These are phyloP conservation scores for Takifugu rubripes DNA, from an alignment of 2,797 vertebrate species.

Conservation along the genomic window DNA sequence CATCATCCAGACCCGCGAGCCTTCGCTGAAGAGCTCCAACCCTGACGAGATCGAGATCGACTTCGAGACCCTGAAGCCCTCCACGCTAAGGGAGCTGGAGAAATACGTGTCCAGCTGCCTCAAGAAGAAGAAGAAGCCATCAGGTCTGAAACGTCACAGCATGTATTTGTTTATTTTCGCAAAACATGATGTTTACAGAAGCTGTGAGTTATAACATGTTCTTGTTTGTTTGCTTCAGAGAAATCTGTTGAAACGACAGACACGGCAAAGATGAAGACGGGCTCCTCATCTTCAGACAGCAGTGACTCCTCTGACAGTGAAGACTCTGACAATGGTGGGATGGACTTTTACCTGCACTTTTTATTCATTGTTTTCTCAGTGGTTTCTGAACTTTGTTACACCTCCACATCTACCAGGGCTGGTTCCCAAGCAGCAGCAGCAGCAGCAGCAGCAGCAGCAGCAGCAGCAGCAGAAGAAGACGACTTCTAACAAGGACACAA, in stretches of 20 bases:
- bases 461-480: slow-evolving; percentile 74
- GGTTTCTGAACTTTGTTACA: background rate
- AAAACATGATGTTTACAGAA: background rate
- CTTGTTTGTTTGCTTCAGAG: background rate
- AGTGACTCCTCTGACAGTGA: slow-evolving; percentile 91
- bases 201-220: background rate
- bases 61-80: slow-evolving; percentile 91
- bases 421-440: slow-evolving; percentile 79
- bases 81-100: slow-evolving; percentile 87
- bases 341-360: background rate
- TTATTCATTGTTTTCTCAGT: background rate
- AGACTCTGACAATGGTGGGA: slow-evolving; percentile 87
- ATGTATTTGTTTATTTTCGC: background rate
- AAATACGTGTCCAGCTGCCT: slow-evolving; percentile 88
- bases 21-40: slow-evolving; percentile 89
- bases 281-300: slow-evolving; percentile 90
- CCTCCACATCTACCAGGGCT: slow-evolving; percentile 72
- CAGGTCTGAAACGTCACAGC: slow-evolving; percentile 43
- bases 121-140: slow-evolving; percentile 84
- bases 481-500: slow-evolving; percentile 79
- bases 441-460: slow-evolving; percentile 18
- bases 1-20: slow-evolving; percentile 89
- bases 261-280: slow-evolving; percentile 83
- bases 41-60: slow-evolving; percentile 94
- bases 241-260: slow-evolving; percentile 63